A percentile compares a stretch with the other conserved stretches of the same genome.
Evolutionary conservation across 92 coral and sea anemone genomes (phyloP).

Genomic region (Bergia sp.): DNA sequence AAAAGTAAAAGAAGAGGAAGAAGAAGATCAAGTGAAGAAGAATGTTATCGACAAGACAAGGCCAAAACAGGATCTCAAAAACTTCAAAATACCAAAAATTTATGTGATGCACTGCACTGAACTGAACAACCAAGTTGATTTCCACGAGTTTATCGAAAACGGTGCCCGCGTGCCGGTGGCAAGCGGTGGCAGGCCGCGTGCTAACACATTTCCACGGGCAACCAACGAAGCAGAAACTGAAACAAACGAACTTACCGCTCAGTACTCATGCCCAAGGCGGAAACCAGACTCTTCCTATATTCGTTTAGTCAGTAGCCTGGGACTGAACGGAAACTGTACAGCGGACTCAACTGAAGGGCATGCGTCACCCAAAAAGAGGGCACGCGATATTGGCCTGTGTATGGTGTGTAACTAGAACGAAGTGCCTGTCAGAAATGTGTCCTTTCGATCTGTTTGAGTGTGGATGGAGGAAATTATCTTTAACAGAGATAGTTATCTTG

Average conservation of each 20-base stretch:
- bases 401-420: neutral
- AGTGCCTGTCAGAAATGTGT: neutral
- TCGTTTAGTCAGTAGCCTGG: slow-evolving; percentile 31
- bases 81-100: slow-evolving; percentile 26
- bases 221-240: slow-evolving; percentile 3
- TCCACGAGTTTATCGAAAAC: slow-evolving; percentile 34
- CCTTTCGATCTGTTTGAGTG: neutral
- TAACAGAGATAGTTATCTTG: too few species aligned
- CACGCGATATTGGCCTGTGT: neutral
- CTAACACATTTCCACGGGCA: slow-evolving; percentile 34
- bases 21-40: slow-evolving; percentile 9
- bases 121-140: slow-evolving; percentile 12
- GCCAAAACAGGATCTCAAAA: slow-evolving; percentile 13
- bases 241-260: slow-evolving; percentile 20
- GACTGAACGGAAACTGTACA: slow-evolving; percentile 5
- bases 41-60: neutral
- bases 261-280: slow-evolving; percentile 26
- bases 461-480: too few species aligned
- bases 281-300: slow-evolving; percentile 43
- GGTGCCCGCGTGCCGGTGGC: slow-evolving; percentile 13
- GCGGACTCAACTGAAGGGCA: neutral
- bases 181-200: neutral
- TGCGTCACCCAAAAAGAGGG: slow-evolving; percentile 27
- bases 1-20: slow-evolving; percentile 36
- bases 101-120: slow-evolving; percentile 13